Conservation (phyloP, 2,797 vertebrate species). For the Hafferia zeledoni region DNA sequence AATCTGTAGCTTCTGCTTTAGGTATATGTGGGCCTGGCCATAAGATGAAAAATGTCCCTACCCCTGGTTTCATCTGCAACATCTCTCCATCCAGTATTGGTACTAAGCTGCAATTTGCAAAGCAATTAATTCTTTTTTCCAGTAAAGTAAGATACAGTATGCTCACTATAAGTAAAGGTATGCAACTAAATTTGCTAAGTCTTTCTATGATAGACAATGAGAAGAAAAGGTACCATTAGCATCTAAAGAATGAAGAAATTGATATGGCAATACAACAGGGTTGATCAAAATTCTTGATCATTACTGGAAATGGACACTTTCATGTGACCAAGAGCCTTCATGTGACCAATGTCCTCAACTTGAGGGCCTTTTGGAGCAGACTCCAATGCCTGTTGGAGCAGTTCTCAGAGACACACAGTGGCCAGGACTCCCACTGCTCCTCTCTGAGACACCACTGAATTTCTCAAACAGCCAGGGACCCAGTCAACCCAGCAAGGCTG, state of each 20-base stretch:
- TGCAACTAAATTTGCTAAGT: background rate
- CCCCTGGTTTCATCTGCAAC: background rate
- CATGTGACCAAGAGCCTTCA: background rate
- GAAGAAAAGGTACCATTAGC: background rate
- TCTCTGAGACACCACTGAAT: background rate
- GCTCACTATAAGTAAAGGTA: background rate
- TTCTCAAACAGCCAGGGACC: background rate
- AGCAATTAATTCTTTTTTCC: background rate
- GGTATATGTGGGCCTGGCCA: background rate
- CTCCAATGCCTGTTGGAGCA: background rate
- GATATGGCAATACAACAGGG: background rate
- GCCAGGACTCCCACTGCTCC: background rate
- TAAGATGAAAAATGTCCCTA: background rate
- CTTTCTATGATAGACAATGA: background rate
- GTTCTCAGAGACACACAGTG: background rate
- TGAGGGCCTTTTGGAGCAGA: background rate
- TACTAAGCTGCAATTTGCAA: background rate
- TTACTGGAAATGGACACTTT: background rate
- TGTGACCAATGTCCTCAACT: rapidly evolving
- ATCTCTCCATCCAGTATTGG: background rate
- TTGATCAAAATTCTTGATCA: background rate
- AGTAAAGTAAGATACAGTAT: background rate
- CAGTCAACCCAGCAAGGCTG: background rate
- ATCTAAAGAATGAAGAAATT: background rate
- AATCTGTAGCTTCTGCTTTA: background rate